Evolutionary conservation across 2,888 invertebrate species (phyloP), one percentile per base, ranked within the genome.

Genomic region (Eugnorisma glareosa): DNA sequence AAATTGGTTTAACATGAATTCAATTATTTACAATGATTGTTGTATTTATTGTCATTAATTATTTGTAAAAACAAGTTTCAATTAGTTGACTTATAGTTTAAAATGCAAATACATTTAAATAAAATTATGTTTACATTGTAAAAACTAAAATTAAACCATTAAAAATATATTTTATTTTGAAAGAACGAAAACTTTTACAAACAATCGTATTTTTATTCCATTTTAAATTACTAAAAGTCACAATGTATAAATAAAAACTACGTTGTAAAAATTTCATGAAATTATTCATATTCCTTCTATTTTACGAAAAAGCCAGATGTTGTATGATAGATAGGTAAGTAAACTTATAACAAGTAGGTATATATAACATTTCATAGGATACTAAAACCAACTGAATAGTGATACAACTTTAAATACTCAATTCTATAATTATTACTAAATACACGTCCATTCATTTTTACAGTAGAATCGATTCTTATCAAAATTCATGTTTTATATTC

Each of bases 21-120:
- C 88, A 89, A 91, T 90, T 95, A 94, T 93, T 89, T 95, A 95
- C 95, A 94, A 91, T 91, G 90, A 93, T 93, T 94, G 91, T 94
- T 90, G 85, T 90, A 89, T 90, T 95, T 96, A 96, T 95, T 96
- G 95, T 96, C 96, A 89, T 90, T 91, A 79, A 83, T 88, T 88
- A 77, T 85, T 82, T 80, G 73, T n/a, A 81, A 74, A 86, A 77
- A 59, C 69, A 79, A 40, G 40, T 81, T 76, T 75, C 73, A 71
- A 69, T 67, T 76, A 72, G 75, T 74, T 48, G 67, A 83, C 37
- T 51, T 68, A 80, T 76, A 83, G 18, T 67, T 73, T 61, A 76
- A 76, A 82, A 81, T 77, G 67, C 67, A 73, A 37, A 64, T 73
- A 75, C 64, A 68, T 69, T 63, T 54, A 66, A 76, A 64, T 72